Evolutionary conservation across 2,113 vertebrate species (phyloP), one percentile per base, ranked within the genome.

Genomic region (Potamarius usumacintae): DNA sequence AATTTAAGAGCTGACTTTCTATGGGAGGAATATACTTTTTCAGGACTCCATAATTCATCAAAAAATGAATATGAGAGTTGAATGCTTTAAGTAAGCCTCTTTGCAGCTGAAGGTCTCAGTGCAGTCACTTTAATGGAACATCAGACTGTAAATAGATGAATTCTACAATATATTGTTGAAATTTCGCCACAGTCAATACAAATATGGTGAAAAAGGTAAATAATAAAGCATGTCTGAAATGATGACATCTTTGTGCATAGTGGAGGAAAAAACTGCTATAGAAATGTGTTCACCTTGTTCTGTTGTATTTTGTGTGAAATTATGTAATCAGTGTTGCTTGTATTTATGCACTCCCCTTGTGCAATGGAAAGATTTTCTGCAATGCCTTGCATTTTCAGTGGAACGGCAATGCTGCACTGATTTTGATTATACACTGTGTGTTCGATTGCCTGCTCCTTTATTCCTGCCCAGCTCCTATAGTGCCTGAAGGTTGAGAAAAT

Each of bases 371-470:
- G 10, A 62, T 25, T 42, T 81, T 48, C 30, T 17, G 4, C 14
- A 58, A 48, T 5, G 15, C 11, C 1, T 7, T 11, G 63, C 83
- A 55, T 72, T 55, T 67, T 20, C 22, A 34, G 8, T 34, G 57
- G 9, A 77, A 20, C 25, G 6, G 20, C 27, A 55, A 12, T 63
- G 72, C 74, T 27, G 17, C 55, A 57, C 72, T 72, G 34, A 81
- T 84, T 88, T 63, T 84, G 72, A 74, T 88, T 82, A 65, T 55
- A n/a, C 12, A 53, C 53, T 79, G 74, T 65, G 22, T 8, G 57
- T 63, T 52, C 78, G 72, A 77, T 62, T 63, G 69, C 30, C 22
- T 27, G 34, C 2, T 17, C 22, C 69, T 85, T 10, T 42, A 85
- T 58, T 58, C 52, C 53, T 60, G 34, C 50, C 52, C 52, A 22